Evolutionary conservation across 2,797 vertebrate genomes (phyloP).

Genomic region (Lindbergichthys nudifrons): DNA sequence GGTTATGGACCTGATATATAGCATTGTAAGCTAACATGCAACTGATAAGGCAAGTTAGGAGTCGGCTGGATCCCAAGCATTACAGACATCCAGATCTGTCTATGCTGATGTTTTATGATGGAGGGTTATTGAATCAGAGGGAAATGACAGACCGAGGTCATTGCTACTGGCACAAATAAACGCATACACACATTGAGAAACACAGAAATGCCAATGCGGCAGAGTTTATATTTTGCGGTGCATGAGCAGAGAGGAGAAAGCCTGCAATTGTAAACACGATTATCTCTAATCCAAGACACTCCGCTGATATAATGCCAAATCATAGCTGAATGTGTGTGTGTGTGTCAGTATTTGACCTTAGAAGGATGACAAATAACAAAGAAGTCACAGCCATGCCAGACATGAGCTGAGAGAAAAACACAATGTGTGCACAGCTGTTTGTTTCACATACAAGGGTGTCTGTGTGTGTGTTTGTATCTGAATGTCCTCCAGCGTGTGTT

Average conservation of each 20-base stretch:
- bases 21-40: constrained; percentile 4
- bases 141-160: constrained; percentile 37
- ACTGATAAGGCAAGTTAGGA: constrained; percentile 12
- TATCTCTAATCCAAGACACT: constrained; percentile 61
- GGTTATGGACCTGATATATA: constrained; percentile 14
- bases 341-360: constrained; percentile 27
- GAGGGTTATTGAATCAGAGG: constrained; percentile 36
- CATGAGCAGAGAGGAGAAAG: constrained; percentile 37
- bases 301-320: constrained; percentile 34
- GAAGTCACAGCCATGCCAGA: constrained; percentile 1
- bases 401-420: neutral
- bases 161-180: neutral
- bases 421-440: neutral
- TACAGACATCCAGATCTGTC: neutral
- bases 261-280: constrained; percentile 58
- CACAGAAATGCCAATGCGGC: constrained; percentile 48
- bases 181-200: constrained; percentile 4
- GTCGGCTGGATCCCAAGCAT: constrained; percentile 5
- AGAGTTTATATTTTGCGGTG: constrained; percentile 36
- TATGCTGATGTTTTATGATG: constrained; percentile 9
- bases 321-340: constrained; percentile 28
- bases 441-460: neutral
- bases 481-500: neutral
- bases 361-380: constrained; percentile 26
- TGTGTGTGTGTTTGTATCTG: constrained; percentile 4